Evolutionary conservation across 2,888 invertebrate species (phyloP).

Genomic region (Drosophila greeni): DNA sequence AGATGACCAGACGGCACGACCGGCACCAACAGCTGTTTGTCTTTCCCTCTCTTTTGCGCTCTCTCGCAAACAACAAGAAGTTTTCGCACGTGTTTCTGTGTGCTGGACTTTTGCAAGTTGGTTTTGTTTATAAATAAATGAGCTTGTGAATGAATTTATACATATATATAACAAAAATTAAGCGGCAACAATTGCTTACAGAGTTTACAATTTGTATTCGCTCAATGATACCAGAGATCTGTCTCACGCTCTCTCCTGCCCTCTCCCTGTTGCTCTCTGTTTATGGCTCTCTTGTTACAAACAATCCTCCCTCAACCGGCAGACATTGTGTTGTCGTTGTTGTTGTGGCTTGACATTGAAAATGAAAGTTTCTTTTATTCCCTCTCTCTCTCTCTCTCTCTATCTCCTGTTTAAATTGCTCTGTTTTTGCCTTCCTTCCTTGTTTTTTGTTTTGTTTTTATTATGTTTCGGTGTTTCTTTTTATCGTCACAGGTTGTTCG

Average conservation of each 20-base stretch:
- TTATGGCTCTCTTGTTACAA: constrained; percentile 15
- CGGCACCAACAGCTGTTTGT: constrained; percentile 25
- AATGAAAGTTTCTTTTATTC: constrained; percentile 49
- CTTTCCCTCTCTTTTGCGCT: not conserved
- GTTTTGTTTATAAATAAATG: constrained; percentile 13
- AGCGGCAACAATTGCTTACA: not conserved
- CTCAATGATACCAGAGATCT: not conserved
- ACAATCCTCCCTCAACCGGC: constrained; percentile 24
- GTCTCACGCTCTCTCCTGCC: not conserved
- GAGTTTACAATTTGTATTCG: not conserved
- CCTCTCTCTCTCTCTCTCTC: constrained; percentile 18
- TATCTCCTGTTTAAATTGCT: constrained; percentile 17
- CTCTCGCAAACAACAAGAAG: constrained; percentile 12
- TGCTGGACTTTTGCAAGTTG: not conserved
- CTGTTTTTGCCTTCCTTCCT: constrained; percentile 12
- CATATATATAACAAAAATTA: not conserved
- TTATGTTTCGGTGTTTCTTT: constrained; percentile 17
- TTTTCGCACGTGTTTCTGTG: constrained; percentile 18
- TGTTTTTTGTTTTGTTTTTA: constrained; percentile 20
- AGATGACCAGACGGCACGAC: constrained; percentile 16
- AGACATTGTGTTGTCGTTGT: constrained; percentile 5
- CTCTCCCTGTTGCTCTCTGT: constrained; percentile 12
- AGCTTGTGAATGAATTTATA: not conserved
- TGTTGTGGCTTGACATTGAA: constrained; percentile 59
- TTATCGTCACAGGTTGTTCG: constrained; percentile 28